Conservation (phyloP, 2,888 invertebrate genomes). For the Allolobophora icterica region DNA sequence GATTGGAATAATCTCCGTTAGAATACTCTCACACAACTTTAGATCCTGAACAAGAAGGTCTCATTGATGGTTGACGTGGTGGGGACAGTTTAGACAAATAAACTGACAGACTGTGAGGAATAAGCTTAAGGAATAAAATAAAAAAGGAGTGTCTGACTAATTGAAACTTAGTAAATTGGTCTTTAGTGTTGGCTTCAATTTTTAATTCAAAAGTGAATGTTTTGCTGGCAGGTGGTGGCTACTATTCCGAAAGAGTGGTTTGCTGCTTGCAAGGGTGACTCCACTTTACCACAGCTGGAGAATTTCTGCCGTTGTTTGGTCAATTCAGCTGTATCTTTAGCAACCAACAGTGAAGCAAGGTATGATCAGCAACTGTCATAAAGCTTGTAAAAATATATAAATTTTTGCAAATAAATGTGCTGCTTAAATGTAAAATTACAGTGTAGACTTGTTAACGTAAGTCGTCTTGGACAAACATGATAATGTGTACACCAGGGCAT, state of each 20-base stretch:
- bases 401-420: background rate
- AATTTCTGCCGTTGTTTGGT: constrained; percentile 59
- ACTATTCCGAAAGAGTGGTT: constrained; percentile 63
- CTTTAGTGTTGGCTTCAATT: background rate
- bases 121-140: background rate
- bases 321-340: constrained; percentile 51
- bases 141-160: background rate
- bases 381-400: constrained; percentile 45
- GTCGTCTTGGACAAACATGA: too few species aligned
- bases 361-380: background rate
- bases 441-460: too few species aligned
- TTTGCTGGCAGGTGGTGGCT: constrained; percentile 54
- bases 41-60: too few species aligned
- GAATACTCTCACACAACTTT: too few species aligned
- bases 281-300: constrained; percentile 60
- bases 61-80: too few species aligned
- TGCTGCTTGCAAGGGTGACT: constrained; percentile 54
- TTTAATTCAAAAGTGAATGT: background rate
- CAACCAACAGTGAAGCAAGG: constrained; percentile 29
- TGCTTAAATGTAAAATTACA: background rate
- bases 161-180: background rate
- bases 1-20: background rate
- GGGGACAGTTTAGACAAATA: too few species aligned
- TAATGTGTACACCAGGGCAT: too few species aligned
- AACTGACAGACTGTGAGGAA: too few species aligned